Evolutionary conservation across 2,888 invertebrate species (phyloP).

Genomic region (Drosophila nr. perissopoda): DNA sequence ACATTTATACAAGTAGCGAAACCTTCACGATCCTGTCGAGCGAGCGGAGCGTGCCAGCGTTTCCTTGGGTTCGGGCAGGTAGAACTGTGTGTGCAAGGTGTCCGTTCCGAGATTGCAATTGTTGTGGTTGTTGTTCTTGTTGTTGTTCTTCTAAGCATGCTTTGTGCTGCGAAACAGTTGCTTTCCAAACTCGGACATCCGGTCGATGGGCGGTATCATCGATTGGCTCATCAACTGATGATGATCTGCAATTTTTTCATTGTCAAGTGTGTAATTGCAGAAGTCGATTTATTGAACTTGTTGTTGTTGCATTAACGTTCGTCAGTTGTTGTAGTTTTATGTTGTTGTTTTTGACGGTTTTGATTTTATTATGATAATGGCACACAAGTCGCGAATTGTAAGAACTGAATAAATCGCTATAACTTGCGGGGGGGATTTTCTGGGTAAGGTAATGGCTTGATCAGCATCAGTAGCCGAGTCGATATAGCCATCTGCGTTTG

Average conservation of each 20-base stretch:
- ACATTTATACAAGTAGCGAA: conserved; percentile 55
- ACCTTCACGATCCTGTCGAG: conserved; percentile 49
- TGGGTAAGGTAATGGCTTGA: no score
- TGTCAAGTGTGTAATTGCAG: conserved; percentile 48
- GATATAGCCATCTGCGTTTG: no score
- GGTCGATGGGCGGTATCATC: conserved; percentile 18
- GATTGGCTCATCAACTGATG: conserved; percentile 33
- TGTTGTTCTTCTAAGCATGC: conserved; percentile 59
- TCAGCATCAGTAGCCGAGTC: no score
- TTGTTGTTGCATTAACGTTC: conserved; percentile 26
- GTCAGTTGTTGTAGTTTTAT: conserved; percentile 27
- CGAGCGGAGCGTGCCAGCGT: conserved; percentile 6
- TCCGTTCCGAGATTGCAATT: conserved; percentile 49
- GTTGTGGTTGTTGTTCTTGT: conserved; percentile 16
- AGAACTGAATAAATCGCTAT: no score
- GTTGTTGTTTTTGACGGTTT: conserved; percentile 43
- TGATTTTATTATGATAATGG: conserved; percentile 56
- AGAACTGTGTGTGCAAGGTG: conserved; percentile 35
- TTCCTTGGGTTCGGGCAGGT: conserved; percentile 9
- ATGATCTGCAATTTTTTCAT: conserved; percentile 70
- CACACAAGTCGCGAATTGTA: conserved; percentile 63
- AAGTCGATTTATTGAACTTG: conserved; percentile 12
- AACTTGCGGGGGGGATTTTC: no score
- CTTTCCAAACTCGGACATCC: conserved; percentile 35
- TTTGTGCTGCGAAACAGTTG: conserved; percentile 30